Base-by-base conservation (phyloP, 2,797 vertebrate genomes). In the Propithecus deckenii region DNA sequence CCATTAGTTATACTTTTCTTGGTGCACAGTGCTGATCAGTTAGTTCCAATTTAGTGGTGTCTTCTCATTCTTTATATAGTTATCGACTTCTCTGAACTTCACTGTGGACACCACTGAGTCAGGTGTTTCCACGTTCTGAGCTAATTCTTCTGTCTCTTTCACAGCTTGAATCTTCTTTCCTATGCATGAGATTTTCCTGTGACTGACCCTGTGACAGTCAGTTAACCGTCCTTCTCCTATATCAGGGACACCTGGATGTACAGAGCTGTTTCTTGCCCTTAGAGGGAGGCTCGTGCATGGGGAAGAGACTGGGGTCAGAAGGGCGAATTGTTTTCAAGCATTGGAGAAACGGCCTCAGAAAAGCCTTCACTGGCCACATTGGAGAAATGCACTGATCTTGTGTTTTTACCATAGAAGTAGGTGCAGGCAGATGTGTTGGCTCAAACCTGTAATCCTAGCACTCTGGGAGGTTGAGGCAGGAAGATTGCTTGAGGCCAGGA, bases 371-470 rank as follows among this genome's bases (percentile, higher is more conserved):
- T 80, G 57, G 50, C 25, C 88, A 65, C 55, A 48, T 0, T 30
- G 17, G 50, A 88, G 59, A 88, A 87, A 75, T 57, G 10, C 0
- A 3, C 63, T 88, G 55, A 85, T 55, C 23, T 22, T 48, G 28
- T 86, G 80, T 85, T 94, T 84, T 95, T 78, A 87, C 46, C 23
- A 1, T 43, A 61, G 23, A 74, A 69, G 67, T 92, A 86, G 46
- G 30, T 74, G n/a, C 32, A 20, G 32, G 32, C 32, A 32, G 63
- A 17, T n/a, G n/a, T n/a, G 32, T 7, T 35, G 32, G 32, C 63
- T 20, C 63, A 8, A 18, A 18, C 63, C n/a, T 10, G 35, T 67
- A n/a, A 35, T 67, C 32, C 32, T 20, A 67, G 32, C 63, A 65
- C 12, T 65, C 63, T 65, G 32, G 17, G 63, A 65, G 32, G n/a